A percentile compares a stretch with the other conserved stretches of the same genome.
Evolutionary conservation across 2,113 vertebrate genomes (phyloP).

Genomic region (Alosa alosa): DNA sequence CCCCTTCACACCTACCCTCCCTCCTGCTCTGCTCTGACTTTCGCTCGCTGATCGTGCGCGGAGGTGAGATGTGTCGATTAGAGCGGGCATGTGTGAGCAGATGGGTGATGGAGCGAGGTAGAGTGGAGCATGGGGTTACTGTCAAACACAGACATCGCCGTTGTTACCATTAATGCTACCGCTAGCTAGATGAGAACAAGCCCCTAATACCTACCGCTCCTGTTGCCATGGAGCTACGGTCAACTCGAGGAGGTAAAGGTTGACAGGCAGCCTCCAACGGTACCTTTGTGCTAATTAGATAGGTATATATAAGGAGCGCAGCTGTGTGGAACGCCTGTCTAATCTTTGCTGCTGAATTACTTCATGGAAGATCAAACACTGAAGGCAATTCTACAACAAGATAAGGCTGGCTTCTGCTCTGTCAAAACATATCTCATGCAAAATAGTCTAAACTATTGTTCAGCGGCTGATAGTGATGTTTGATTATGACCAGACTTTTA

Average conservation of each 20-base stretch:
- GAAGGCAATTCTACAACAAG: background rate
- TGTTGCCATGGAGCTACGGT: conserved; percentile 35
- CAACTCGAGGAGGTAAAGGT: background rate
- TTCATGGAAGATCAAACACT: background rate
- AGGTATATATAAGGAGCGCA: background rate
- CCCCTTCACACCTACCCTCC: conserved; percentile 25
- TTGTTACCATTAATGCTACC: background rate
- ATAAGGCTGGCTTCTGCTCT: background rate
- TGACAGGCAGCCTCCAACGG: background rate
- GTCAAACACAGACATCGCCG: background rate
- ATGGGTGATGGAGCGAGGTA: background rate
- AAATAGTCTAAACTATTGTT: background rate
- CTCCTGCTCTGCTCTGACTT: conserved; percentile 10
- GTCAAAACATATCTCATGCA: background rate
- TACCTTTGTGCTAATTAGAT: conserved; percentile 1
- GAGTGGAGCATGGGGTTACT: background rate
- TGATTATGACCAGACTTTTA: background rate
- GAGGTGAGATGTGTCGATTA: conserved; percentile 7
- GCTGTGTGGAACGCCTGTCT: background rate
- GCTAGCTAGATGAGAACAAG: background rate
- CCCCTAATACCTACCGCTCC: background rate
- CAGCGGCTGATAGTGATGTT: background rate
- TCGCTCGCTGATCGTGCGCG: background rate
- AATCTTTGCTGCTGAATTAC: background rate
- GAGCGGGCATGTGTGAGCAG: background rate